Evolutionary conservation across 2,797 vertebrate species (phyloP), one percentile per base, ranked within the genome.

Genomic region (Xenopus petersii): DNA sequence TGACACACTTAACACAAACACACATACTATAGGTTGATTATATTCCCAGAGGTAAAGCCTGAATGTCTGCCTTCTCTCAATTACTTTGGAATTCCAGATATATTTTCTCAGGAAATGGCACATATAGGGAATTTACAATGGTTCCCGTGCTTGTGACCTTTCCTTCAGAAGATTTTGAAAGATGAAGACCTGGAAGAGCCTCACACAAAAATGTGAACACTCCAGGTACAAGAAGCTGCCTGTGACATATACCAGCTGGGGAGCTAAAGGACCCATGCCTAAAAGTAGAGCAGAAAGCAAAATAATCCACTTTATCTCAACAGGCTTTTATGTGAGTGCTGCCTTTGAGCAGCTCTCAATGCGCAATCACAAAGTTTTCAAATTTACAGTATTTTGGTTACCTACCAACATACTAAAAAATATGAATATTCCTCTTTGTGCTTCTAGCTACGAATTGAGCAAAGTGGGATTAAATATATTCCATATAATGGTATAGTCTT

Each of bases 131-230:
- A 60, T 21, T 11, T 7, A 67, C 74, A 17, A 13, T 67, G 17
- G 62, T 36, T 47, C 56, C 26, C 42, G 13, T 13, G 36, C 11
- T 69, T 61, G 64, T 12, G 24, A 70, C 10, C 64, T 71, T 56
- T 74, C 12, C 12, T 75, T 65, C 75, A 79, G 71, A 80, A 83
- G 79, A 11, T 71, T 72, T n/a, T 11, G 36, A 49, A 9, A 79
- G 56, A 70, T 56, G 21, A 81, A 80, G 62, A 58, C 33, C 17
- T 77, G 42, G 10, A 63, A 58, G 49, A 68, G 12, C 13, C 66
- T 48, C 9, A 54, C 1, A 56, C 59, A 65, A 73, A 81, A 59
- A 54, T 9, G 13, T 24, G 65, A 56, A 56, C 54, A 56, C 76
- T 71, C n/a, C 16, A 78, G 66, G 36, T 36, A 64, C 73, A 77